Conservation (phyloP, 2,113 vertebrate species). For the Dasyurus viverrinus region DNA sequence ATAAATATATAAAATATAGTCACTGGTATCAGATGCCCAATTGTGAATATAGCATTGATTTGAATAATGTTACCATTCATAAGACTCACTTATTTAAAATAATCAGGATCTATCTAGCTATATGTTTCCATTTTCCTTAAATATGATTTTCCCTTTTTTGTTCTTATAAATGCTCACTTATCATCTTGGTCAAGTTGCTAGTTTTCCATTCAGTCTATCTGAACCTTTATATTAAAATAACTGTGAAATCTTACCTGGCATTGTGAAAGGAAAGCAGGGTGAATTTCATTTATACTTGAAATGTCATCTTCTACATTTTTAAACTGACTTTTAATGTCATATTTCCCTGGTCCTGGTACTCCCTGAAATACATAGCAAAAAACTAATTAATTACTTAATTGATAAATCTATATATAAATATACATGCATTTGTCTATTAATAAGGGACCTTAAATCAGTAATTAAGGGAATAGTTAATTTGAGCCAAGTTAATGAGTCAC, state of each 20-base stretch:
- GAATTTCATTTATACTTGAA: slow-evolving; percentile 40
- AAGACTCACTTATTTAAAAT: neutral
- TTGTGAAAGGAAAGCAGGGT: slow-evolving; percentile 78
- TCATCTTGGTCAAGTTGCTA: neutral
- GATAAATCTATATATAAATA: too few relatives aligned
- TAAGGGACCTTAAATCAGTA: neutral
- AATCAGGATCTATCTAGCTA: neutral
- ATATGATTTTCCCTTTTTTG: slow-evolving; percentile 24
- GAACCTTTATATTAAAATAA: slow-evolving; percentile 8
- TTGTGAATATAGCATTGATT: neutral
- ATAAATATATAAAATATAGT: neutral
- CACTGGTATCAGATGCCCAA: neutral
- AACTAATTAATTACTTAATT: slow-evolving; percentile 6
- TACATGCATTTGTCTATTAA: neutral
- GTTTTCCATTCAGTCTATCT: slow-evolving; percentile 24
- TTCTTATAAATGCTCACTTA: neutral
- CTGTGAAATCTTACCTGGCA: slow-evolving; percentile 67
- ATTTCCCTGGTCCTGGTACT: slow-evolving; percentile 77
- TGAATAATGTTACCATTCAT: neutral
- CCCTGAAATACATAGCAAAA: slow-evolving; percentile 69
- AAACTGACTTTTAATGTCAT: slow-evolving; percentile 80
- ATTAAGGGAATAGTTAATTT: slow-evolving; percentile 11
- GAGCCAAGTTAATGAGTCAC: slow-evolving; percentile 24
- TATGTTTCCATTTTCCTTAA: slow-evolving; percentile 44
- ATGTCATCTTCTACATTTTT: slow-evolving; percentile 40